Conservation (phyloP, 2,888 invertebrate genomes). For the Cantharis rustica region DNA sequence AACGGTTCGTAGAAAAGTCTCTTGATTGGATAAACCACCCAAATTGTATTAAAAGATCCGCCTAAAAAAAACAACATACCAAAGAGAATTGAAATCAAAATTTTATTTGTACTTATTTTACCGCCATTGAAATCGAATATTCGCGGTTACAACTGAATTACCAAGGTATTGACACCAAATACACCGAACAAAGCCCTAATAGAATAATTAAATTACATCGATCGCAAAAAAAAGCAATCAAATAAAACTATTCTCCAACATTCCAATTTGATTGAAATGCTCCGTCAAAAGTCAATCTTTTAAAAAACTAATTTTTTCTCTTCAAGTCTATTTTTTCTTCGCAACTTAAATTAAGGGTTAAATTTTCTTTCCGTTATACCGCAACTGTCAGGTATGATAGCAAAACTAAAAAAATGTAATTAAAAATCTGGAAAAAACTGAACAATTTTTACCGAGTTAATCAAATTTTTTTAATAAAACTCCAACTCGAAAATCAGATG, state of each 20-base stretch:
- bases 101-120: not conserved
- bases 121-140: constrained; percentile 3
- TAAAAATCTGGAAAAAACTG: too few species aligned
- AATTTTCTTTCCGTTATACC: not conserved
- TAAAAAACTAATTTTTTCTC: not conserved
- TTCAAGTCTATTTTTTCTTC: not conserved
- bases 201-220: constrained; percentile 9
- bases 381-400: not conserved
- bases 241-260: not conserved
- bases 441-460: not conserved
- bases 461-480: not conserved
- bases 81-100: not conserved
- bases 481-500: not conserved
- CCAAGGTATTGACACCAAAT: not conserved
- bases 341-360: not conserved
- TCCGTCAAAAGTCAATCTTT: not conserved
- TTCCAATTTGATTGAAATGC: not conserved
- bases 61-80: not conserved
- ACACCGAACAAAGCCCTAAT: not conserved
- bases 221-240: not conserved
- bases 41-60: too few species aligned
- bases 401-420: too few species aligned
- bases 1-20: not conserved
- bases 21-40: not conserved
- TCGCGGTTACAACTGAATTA: constrained; percentile 9